A percentile compares a stretch with the other conserved stretches of the same genome.
Evolutionary conservation across 2,797 vertebrate species (phyloP).

Genomic region (Coluber constrictor): DNA sequence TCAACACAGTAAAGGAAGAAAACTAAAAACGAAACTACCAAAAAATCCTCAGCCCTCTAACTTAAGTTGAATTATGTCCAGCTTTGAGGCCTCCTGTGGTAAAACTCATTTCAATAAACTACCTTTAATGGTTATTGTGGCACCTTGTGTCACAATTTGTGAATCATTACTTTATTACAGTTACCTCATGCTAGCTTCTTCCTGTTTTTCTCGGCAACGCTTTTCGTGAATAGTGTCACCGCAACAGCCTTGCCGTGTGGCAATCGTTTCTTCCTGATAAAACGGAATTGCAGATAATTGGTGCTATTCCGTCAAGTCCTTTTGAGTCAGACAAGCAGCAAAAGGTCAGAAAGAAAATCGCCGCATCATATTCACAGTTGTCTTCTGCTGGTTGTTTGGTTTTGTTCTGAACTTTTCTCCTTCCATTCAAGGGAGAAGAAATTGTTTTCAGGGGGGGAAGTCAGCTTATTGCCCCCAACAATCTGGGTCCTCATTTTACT

Average conservation of each 20-base stretch:
- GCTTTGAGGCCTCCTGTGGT: not conserved
- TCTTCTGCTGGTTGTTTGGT: not conserved
- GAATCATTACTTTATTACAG: constrained; percentile 5
- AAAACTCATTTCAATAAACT: constrained; percentile 16
- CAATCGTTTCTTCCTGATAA: not conserved
- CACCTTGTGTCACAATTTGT: not conserved
- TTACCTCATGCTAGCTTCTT: not conserved
- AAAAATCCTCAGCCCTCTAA: not conserved
- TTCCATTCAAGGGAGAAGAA: not conserved
- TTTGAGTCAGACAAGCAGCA: not conserved
- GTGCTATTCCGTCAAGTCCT: not conserved
- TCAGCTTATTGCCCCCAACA: too few species aligned
- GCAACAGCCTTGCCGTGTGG: not conserved
- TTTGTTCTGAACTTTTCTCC: not conserved
- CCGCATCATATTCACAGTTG: not conserved
- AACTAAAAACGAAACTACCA: not conserved
- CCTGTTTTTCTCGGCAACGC: not conserved
- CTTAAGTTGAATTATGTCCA: not conserved
- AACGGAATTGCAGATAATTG: constrained; percentile 2
- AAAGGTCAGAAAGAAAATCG: not conserved
- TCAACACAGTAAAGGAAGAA: not conserved
- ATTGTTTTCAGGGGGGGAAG: not conserved
- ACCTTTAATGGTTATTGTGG: constrained; percentile 5
- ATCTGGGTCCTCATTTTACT: too few species aligned
- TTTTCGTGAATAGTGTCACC: not conserved